Conservation (phyloP, 2,888 invertebrate genomes). For the Odontomyia ornata region DNA sequence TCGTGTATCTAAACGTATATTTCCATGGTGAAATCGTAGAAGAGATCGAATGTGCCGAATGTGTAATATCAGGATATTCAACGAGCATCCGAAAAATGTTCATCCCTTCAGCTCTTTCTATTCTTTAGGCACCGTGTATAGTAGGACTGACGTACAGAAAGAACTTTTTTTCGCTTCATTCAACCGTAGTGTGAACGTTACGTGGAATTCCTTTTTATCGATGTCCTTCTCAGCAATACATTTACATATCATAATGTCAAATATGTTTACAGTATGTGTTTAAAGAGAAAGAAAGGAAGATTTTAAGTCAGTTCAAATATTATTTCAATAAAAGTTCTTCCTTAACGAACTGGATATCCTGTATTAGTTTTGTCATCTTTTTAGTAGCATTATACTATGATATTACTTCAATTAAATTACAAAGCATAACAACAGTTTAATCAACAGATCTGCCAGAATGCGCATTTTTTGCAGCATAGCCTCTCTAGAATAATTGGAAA, state of each 20-base stretch:
- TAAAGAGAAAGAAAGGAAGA: too few relatives aligned
- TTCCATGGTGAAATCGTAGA: background rate
- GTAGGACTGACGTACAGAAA: background rate
- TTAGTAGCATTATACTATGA: too few relatives aligned
- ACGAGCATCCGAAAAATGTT: background rate
- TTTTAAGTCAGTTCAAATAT: too few relatives aligned
- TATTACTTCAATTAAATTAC: too few relatives aligned
- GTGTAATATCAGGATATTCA: background rate
- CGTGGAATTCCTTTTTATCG: conserved; percentile 10
- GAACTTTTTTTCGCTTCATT: background rate
- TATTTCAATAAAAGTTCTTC: too few relatives aligned
- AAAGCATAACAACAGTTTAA: too few relatives aligned
- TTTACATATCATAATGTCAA: background rate
- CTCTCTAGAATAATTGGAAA: too few relatives aligned
- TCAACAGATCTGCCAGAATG: too few relatives aligned
- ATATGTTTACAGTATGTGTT: background rate
- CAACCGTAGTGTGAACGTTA: background rate
- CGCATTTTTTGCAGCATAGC: too few relatives aligned
- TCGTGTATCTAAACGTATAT: background rate
- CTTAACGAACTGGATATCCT: too few relatives aligned
- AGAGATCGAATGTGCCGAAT: background rate
- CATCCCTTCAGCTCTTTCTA: background rate
- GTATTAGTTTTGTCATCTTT: too few relatives aligned
- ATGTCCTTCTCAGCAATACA: conserved; percentile 3
- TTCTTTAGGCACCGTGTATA: background rate